Base-by-base conservation (phyloP, 2,888 invertebrate species). In the Xanthia icteritia region DNA sequence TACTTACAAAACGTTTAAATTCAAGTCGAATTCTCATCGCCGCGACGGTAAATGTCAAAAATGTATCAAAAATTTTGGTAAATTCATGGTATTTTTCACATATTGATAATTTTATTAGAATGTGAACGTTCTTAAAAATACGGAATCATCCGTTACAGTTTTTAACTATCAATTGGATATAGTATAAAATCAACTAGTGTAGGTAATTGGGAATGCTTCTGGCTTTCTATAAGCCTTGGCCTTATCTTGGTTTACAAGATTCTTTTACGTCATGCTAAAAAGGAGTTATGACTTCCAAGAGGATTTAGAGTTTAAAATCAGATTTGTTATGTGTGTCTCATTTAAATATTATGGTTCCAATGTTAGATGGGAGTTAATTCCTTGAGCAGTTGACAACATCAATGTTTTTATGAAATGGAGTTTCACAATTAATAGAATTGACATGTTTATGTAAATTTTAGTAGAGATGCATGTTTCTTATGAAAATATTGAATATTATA, bases 341-440 rank as follows among this genome's bases (percentile, higher is more conserved):
- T 73, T 82, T 77, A 88, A 86, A 86, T 82, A 77, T 81, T 70
- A 79, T 82, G 85, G 87, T 84, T 81, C 82, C 73, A 73, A 69
- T 74, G 76, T 87, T 80, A 79, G 69, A 75, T 75, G 61, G 54
- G 61, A 70, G 79, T 85, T 78, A 79, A 78, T 79, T 51, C 31
- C 61, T 78, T 77, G 65, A 73, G 45, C 56, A 72, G 56, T 61
- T 71, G 71, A 76, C 42, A 73, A 76, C 56, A 54, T 54, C 13
- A 56, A 68, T 73, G 56, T 72, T 65, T 67, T 65, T 27, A 66
- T 67, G 51, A 64, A 31, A 23, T 48, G 48, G 1, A 45, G 15
- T 61, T 58, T 27, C 31, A 82, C 31, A 51, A 31, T 61, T 39
- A 11, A 20, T 5, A 23, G 8, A 48, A 20, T 54, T 39, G 39